phyloP scores from a whole-genome alignment of 2,888 invertebrate genomes.

The Reticulitermes lucifugus region DNA sequence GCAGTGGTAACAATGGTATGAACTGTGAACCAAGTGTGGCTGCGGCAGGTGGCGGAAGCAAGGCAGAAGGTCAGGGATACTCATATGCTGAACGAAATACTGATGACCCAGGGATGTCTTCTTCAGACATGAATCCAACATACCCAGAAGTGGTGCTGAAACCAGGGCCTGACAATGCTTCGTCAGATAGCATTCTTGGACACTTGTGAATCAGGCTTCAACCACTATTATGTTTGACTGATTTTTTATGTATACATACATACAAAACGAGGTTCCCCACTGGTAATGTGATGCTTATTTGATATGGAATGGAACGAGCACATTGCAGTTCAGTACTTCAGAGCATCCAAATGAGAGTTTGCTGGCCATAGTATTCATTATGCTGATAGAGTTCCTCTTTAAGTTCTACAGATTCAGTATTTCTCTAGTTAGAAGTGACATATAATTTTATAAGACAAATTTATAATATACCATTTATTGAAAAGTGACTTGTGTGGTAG shows the following conservation, averaged over 20 bases:
- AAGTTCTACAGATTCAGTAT: conserved; percentile 28
- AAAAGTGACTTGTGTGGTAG: not conserved
- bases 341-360: not conserved
- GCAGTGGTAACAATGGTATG: conserved; percentile 25
- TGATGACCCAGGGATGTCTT: conserved; percentile 11
- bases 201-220: not conserved
- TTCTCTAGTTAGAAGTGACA: not conserved
- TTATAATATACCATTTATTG: conserved; percentile 14
- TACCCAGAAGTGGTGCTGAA: conserved; percentile 29
- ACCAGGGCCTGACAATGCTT: not conserved
- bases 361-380: conserved; percentile 18
- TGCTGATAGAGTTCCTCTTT: conserved; percentile 7
- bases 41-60: not conserved
- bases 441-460: conserved; percentile 31
- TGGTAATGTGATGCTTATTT: not conserved
- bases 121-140: conserved; percentile 9
- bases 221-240: not conserved
- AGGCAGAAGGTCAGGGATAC: not conserved
- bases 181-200: conserved; percentile 28
- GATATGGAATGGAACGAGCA: not conserved
- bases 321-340: not conserved
- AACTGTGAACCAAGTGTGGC: not conserved
- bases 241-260: not conserved
- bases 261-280: not conserved
- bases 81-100: not conserved